Evolutionary conservation across 53 echinoderm and acorn worm genomes (phyloP).

Genomic region (Patiria pectinifera): DNA sequence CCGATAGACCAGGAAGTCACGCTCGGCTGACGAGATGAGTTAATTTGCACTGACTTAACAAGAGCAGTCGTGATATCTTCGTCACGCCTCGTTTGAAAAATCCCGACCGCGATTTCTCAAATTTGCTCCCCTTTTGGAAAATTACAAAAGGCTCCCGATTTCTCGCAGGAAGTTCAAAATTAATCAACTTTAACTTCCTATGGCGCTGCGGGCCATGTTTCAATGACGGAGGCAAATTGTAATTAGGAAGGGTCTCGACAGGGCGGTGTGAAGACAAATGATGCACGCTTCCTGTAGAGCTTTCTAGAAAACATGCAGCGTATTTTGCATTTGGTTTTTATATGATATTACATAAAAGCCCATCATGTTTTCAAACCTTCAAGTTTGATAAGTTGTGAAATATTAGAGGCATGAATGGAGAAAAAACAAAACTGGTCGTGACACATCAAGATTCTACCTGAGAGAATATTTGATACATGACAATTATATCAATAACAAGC

Average conservation of each 20-base stretch:
- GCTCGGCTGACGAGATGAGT: constrained; percentile 21
- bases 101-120: neutral
- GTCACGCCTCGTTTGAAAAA: constrained; percentile 38
- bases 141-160: neutral
- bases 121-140: neutral
- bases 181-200: constrained; percentile 12
- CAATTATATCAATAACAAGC: too few species aligned
- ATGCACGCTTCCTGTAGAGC: neutral
- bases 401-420: too few species aligned
- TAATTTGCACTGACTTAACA: constrained; percentile 22
- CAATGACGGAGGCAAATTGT: neutral
- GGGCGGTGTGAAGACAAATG: neutral
- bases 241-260: neutral
- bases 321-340: too few species aligned
- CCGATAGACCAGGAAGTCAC: constrained; percentile 11
- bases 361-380: too few species aligned
- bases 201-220: neutral
- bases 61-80: constrained; percentile 41
- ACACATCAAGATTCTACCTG: too few species aligned
- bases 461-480: too few species aligned
- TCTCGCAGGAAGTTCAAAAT: constrained; percentile 24
- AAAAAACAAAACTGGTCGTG: too few species aligned
- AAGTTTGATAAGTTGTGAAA: too few species aligned
- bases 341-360: too few species aligned
- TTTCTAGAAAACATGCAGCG: too few species aligned